Percentiles rank a stretch among this genome's conserved stretches.
phyloP scores from a whole-genome alignment of 1,140 invertebrate genomes.

The Colletes latitarsis region DNA sequence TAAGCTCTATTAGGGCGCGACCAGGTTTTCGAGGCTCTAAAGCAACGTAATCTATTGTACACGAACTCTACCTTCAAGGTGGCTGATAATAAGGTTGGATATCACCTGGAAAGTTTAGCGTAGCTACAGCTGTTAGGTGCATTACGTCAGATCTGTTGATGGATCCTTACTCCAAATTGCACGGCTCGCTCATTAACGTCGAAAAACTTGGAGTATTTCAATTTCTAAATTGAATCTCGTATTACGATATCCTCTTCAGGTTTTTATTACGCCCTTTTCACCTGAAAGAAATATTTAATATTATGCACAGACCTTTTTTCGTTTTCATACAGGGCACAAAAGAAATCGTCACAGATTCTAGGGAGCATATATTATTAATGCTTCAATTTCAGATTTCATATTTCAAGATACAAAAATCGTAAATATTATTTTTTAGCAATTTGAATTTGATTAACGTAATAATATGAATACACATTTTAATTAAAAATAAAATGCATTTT shows the following conservation, averaged over 20 bases:
- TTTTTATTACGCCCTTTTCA: neutral
- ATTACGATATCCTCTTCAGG: neutral
- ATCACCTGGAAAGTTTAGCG: constrained; percentile 59
- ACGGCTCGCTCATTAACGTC: constrained; percentile 34
- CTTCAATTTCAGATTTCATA: too few relatives aligned
- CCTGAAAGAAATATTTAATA: too few relatives aligned
- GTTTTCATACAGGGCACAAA: too few relatives aligned
- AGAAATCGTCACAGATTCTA: too few relatives aligned
- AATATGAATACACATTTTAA: too few relatives aligned
- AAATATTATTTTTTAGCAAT: too few relatives aligned
- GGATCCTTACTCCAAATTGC: constrained; percentile 41
- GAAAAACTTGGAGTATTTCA: constrained; percentile 49
- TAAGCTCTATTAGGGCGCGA: constrained; percentile 67
- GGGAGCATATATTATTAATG: too few relatives aligned
- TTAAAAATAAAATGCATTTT: too few relatives aligned
- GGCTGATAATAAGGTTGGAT: constrained; percentile 60
- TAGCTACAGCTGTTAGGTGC: constrained; percentile 52
- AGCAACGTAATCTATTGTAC: constrained; percentile 62
- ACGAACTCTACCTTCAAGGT: constrained; percentile 37
- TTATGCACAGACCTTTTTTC: too few relatives aligned
- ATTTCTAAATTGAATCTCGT: constrained; percentile 23
- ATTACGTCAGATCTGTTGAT: constrained; percentile 42
- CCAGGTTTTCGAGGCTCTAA: constrained; percentile 51
- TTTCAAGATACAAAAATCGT: too few relatives aligned
- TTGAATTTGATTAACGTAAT: too few relatives aligned